These are phyloP conservation scores for Cataglyphis altisquamis DNA, from an alignment of 2,888 invertebrate genomes.

Conservation along the genomic window DNA sequence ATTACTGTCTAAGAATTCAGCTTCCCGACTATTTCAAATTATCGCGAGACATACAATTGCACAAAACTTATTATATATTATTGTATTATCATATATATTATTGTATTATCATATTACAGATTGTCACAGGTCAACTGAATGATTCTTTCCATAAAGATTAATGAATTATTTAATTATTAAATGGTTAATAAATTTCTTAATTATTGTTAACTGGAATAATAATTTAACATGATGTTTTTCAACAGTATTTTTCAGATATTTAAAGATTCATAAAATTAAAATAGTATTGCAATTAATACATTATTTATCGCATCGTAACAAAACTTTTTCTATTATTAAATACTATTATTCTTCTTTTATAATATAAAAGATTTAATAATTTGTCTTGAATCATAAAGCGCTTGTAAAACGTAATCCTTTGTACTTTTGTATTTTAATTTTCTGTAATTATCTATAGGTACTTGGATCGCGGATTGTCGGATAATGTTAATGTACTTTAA, in stretches of 20 bases:
- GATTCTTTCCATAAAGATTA: not conserved
- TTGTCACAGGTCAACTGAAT: not conserved
- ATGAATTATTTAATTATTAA: conserved; percentile 14
- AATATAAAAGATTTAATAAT: not conserved
- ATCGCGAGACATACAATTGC: conserved; percentile 13
- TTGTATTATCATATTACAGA: no score
- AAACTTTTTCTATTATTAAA: not conserved
- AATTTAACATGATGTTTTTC: not conserved
- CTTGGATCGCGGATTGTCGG: not conserved
- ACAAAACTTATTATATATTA: not conserved
- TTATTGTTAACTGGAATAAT: not conserved
- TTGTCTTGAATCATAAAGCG: not conserved
- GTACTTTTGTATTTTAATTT: not conserved
- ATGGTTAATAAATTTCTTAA: not conserved
- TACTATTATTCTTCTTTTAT: not conserved
- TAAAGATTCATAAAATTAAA: not conserved
- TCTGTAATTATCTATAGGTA: not conserved
- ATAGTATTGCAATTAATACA: not conserved
- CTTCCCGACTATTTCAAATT: conserved; percentile 54
- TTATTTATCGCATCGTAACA: not conserved
- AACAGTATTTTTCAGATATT: not conserved
- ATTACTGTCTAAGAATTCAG: conserved; percentile 66
- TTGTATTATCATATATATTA: no score
- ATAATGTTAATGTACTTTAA: not conserved
- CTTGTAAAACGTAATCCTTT: not conserved